Evolutionary conservation across 2,113 vertebrate species (phyloP), one percentile per base, ranked within the genome.

Genomic region (Ptilonorhynchus violaceus): DNA sequence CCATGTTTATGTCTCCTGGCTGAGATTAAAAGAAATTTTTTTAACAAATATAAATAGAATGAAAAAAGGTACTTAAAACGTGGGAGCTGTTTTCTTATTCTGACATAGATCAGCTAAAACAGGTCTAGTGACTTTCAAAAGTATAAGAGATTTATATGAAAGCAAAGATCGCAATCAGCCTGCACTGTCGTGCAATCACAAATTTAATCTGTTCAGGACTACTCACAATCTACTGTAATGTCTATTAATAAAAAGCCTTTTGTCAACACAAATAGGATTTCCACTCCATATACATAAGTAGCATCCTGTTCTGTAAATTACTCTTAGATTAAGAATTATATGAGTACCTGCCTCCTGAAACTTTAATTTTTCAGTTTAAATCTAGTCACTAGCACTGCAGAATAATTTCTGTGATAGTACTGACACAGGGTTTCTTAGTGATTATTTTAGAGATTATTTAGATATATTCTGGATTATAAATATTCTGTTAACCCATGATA

Each of bases 231-330:
- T 83, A 24, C 39, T n/a, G 5, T 66, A 31, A 22, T 37, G 4
- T 50, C 46, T 89, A 11, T 59, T 67, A 69, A 62, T 15, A 70
- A 64, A 53, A 22, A 66, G 2, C 1, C 13, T 87, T 80, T 74
- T 74, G 28, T 81, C 60, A 66, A 13, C 6, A 3, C 44, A 66
- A 62, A n/a, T 44, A 53, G 10, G 7, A 67, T 67, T 82, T 67
- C 28, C 52, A 31, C 24, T 39, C 33, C 28, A 7, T 39, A 59
- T 46, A 8, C 8, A 13, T 33, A 50, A 16, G 23, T 59, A 46
- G 2, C 15, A 44, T 67, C 19, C 11, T 59, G 28, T 9, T 59
- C 28, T 0, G 0, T 25, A 30, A 21, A 1, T 59, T 53, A 67
- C 13, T 46, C 30, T 60, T 53, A 28, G 42, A 33, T 50, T 37